Conservation (phyloP, 1,140 invertebrate species). For the Mylabris phalerata region DNA sequence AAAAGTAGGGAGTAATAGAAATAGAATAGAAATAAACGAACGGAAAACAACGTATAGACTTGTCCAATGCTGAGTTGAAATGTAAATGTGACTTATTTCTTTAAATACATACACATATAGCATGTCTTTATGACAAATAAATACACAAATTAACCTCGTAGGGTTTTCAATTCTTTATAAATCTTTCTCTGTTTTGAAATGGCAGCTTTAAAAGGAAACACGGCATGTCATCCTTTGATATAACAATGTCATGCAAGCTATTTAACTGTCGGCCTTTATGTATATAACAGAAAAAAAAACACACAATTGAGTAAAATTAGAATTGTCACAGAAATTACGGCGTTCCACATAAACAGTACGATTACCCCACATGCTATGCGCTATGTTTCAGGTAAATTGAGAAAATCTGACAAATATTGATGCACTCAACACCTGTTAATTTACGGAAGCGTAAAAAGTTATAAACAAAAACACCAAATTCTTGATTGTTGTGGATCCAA, state of each 20-base stretch:
- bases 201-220: neutral
- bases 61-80: slow-evolving; percentile 1
- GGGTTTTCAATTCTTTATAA: slow-evolving; percentile 15
- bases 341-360: slow-evolving; percentile 4
- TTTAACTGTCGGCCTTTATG: too few relatives aligned
- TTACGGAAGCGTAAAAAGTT: too few relatives aligned
- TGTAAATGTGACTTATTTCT: neutral
- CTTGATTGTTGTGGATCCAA: too few relatives aligned
- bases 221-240: too few relatives aligned
- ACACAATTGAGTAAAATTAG: slow-evolving; percentile 8
- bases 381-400: too few relatives aligned
- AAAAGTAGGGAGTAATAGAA: neutral
- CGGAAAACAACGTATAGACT: too few relatives aligned
- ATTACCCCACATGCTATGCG: neutral
- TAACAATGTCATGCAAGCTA: too few relatives aligned
- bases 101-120: slow-evolving; percentile 1
- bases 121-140: slow-evolving; percentile 14
- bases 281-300: neutral
- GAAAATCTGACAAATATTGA: too few relatives aligned
- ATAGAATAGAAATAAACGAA: too few relatives aligned
- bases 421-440: too few relatives aligned
- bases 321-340: slow-evolving; percentile 10
- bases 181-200: slow-evolving; percentile 15
- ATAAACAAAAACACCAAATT: too few relatives aligned
- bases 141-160: slow-evolving; percentile 16